Percentiles rank a stretch among this genome's conserved stretches.
Conservation (phyloP, 35 echinoderm and acorn worm species). For the Ophioderma brevispina region DNA sequence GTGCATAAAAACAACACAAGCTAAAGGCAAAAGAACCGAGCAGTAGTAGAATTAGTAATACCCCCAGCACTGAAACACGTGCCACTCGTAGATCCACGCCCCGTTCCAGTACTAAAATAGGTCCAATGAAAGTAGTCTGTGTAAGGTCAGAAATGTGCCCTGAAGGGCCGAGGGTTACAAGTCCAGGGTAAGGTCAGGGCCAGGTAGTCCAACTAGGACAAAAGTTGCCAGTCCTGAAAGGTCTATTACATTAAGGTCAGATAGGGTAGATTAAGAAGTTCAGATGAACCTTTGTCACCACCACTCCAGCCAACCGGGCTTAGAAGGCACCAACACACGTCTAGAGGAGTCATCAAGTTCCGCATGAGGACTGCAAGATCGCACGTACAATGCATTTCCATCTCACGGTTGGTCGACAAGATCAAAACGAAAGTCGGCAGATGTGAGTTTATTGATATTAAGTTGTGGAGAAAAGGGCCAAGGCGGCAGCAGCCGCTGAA, state of each 20-base stretch:
- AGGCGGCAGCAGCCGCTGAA: not conserved
- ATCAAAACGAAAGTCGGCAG: not conserved
- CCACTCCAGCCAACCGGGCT: too few species aligned
- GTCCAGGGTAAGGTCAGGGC: not conserved
- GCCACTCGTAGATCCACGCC: not conserved
- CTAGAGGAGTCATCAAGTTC: not conserved
- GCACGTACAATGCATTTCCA: not conserved
- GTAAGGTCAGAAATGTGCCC: too few species aligned
- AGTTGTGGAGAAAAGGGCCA: not conserved
- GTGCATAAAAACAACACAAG: conserved; percentile 75
- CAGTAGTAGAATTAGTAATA: not conserved
- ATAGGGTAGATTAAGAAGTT: conserved; percentile 5
- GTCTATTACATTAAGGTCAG: not conserved
- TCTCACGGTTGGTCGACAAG: not conserved
- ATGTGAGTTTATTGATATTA: not conserved
- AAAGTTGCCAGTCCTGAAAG: not conserved
- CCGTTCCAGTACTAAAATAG: not conserved
- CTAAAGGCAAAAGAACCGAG: conserved; percentile 15
- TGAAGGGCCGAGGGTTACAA: not conserved
- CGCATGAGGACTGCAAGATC: not conserved
- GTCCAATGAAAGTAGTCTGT: conserved; percentile 34
- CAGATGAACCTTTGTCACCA: not conserved
- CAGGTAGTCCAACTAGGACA: not conserved
- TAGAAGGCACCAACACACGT: too few species aligned
- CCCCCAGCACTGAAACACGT: not conserved